A percentile compares a stretch with the other conserved stretches of the same genome.
Conservation (phyloP, 2,888 invertebrate species). For the Dynastes tityus region DNA sequence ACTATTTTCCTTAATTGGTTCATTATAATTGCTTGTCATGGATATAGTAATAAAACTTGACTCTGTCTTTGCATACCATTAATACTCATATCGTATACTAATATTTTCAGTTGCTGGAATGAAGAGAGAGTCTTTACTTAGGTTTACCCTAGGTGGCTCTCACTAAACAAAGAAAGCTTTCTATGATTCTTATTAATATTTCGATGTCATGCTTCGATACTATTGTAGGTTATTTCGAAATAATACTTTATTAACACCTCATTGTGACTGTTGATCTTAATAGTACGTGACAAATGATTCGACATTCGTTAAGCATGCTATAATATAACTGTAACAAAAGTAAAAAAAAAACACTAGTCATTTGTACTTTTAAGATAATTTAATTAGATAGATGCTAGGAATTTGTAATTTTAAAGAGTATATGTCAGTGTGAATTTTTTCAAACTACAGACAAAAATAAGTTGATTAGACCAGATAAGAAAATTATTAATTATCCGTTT, state of each 20-base stretch:
- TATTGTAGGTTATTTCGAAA: slow-evolving; percentile 22
- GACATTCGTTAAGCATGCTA: neutral
- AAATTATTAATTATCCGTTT: too few relatives aligned
- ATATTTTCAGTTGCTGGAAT: slow-evolving; percentile 1
- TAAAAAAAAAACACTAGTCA: too few relatives aligned
- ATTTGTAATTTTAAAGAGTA: too few relatives aligned
- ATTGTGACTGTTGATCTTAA: neutral
- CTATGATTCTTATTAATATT: slow-evolving; percentile 30
- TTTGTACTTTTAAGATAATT: too few relatives aligned
- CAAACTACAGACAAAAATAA: too few relatives aligned
- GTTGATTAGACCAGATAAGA: too few relatives aligned
- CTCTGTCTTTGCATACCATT: neutral
- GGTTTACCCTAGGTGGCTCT: slow-evolving; percentile 12
- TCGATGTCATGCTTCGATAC: slow-evolving; percentile 39
- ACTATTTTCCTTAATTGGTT: slow-evolving; percentile 40
- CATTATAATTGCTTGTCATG: slow-evolving; percentile 36
- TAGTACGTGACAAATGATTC: too few relatives aligned
- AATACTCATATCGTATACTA: slow-evolving; percentile 18
- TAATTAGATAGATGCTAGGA: too few relatives aligned
- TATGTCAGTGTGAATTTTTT: too few relatives aligned
- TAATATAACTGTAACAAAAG: too few relatives aligned
- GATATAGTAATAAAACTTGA: slow-evolving; percentile 5
- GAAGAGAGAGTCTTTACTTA: slow-evolving; percentile 13
- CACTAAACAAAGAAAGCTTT: slow-evolving; percentile 34
- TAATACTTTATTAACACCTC: neutral